Evolutionary conservation across 2,113 vertebrate species (phyloP), one percentile per base, ranked within the genome.

Genomic region (Urocynchramus pylzowi): DNA sequence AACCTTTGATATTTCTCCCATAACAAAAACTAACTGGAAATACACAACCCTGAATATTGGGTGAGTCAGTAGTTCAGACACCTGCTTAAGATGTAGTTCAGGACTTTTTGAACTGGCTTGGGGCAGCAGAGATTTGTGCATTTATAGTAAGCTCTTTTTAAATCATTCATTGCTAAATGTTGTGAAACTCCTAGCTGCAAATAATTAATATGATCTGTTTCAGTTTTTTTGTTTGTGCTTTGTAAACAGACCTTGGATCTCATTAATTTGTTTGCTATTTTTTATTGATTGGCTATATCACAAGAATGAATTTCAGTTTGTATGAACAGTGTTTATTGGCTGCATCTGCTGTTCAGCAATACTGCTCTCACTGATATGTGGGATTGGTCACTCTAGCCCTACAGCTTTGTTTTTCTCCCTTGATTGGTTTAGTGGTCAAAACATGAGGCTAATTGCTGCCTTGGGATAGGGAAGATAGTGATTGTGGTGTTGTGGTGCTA

Each of bases 171-270:
- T 76, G 31, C 21, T 93, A 84, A 77, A 94, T 37, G 45, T 47
- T 73, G 75, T 21, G n/a, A 81, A 88, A 84, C 41, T 94, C n/a
- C 13, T 89, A 53, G 17, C 27, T 75, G n/a, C 26, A 84, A 96
- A 84, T 70, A 87, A 94, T 77, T 63, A 79, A 70, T 84, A 44
- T 41, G 42, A 71, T 79, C 35, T 63, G 23, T 89, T 95, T 94
- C 44, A 84, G 28, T 50, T 31, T 45, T 78, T 86, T 77, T 0
- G 3, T 81, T 86, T 84, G 35, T 78, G 39, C 56, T 91, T 84
- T 49, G n/a, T 87, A 95, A 96, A 93, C 39, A 89, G 82, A 82
- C 67, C 39, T 78, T 78, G 52, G 35, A 50, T 91, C 33, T 89
- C n/a, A 69, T 81, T 74, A 90, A 82, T 93, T 83, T 89, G 45